Evolutionary conservation across 1,140 invertebrate species (phyloP).

Genomic region (Lucilia cuprina): DNA sequence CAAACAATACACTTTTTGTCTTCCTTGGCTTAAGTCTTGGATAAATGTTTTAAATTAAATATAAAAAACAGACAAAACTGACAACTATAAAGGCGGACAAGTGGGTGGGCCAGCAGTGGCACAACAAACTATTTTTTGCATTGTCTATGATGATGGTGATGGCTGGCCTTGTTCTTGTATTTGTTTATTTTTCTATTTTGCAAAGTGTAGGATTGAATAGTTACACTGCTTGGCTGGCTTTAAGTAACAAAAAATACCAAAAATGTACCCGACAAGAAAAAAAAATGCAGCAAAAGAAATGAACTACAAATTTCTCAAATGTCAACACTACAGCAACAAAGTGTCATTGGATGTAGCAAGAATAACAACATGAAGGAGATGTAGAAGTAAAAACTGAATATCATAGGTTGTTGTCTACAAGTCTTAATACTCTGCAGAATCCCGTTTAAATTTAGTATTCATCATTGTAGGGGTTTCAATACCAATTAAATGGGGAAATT

Average conservation of each 20-base stretch:
- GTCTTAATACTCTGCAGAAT: constrained; percentile 10
- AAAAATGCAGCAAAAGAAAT: background rate
- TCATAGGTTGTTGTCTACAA: background rate
- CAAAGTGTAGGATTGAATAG: background rate
- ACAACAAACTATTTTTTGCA: background rate
- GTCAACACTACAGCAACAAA: constrained; percentile 13
- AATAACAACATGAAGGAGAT: background rate
- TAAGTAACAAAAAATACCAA: background rate
- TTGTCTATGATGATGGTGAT: background rate
- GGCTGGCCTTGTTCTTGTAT: background rate
- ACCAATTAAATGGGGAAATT: background rate
- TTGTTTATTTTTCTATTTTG: background rate
- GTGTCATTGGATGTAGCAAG: background rate
- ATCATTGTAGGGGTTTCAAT: background rate
- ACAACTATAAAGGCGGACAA: background rate
- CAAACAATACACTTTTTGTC: background rate
- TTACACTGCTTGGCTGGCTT: background rate
- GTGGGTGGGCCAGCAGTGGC: constrained; percentile 11
- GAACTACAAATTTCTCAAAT: constrained; percentile 13
- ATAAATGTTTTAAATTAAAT: background rate
- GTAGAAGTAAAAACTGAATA: background rate
- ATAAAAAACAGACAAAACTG: background rate
- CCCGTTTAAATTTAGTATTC: background rate
- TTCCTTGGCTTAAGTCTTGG: background rate
- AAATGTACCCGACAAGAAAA: background rate